Evolutionary conservation across 2,113 vertebrate genomes (phyloP).

Genomic region (Poicephalus meyeri): DNA sequence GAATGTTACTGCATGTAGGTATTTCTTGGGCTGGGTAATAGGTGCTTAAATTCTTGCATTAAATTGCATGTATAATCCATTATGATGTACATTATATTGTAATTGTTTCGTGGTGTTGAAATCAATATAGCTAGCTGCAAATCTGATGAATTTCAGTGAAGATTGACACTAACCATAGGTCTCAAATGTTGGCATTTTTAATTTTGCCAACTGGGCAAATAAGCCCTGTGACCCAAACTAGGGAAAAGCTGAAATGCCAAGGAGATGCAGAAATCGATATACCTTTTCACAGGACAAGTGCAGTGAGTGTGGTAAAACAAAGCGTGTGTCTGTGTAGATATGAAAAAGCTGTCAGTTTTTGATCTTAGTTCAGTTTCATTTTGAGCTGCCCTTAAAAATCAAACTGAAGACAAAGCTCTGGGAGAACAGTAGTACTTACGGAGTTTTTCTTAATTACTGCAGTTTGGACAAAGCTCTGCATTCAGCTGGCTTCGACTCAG

Average conservation of each 20-base stretch:
- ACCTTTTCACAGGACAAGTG: not conserved
- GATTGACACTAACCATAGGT: not conserved
- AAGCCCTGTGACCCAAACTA: not conserved
- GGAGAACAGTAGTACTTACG: not conserved
- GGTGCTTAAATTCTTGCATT: not conserved
- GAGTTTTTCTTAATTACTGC: not conserved
- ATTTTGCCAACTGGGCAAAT: not conserved
- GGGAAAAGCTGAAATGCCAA: not conserved
- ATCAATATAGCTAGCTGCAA: not conserved
- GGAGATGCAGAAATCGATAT: not conserved
- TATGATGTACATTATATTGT: not conserved
- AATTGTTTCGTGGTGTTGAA: not conserved
- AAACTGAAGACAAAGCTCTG: not conserved
- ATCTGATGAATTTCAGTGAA: not conserved
- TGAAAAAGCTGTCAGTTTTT: not conserved
- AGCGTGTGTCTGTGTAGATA: not conserved
- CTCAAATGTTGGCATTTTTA: not conserved
- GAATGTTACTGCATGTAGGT: not conserved
- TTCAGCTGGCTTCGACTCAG: constrained; percentile 92
- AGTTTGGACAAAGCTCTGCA: constrained; percentile 92
- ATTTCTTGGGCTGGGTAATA: not conserved
- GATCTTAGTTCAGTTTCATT: not conserved
- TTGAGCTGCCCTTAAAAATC: not conserved
- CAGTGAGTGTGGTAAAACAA: not conserved
- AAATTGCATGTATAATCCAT: not conserved